phyloP scores from a whole-genome alignment of 2,113 vertebrate genomes.

The Dicrurus megarhynchus region DNA sequence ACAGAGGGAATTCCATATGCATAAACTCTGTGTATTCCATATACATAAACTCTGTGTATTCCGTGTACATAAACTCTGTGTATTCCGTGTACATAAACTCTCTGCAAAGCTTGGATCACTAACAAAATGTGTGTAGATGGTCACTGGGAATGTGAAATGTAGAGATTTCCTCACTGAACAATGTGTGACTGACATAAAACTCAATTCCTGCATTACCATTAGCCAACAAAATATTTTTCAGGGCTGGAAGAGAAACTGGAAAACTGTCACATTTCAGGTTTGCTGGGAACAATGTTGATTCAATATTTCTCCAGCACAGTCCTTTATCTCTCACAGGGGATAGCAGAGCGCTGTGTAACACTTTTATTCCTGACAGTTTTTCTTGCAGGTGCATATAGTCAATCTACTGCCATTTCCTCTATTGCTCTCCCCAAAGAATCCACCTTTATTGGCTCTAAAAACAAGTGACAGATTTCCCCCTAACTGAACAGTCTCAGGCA shows the following conservation, averaged over 20 bases:
- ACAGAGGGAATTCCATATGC: neutral
- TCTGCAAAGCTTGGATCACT: neutral
- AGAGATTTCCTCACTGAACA: neutral
- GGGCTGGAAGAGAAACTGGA: neutral
- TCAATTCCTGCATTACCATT: neutral
- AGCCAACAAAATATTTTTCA: neutral
- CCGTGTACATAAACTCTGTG: neutral
- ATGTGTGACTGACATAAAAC: neutral
- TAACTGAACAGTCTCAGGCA: neutral
- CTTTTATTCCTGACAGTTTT: conserved; percentile 36
- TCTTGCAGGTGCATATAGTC: conserved; percentile 20
- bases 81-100: neutral
- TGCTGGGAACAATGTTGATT: neutral
- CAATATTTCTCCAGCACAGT: neutral
- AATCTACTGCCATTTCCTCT: conserved; percentile 21
- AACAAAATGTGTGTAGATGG: neutral
- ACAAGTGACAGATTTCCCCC: neutral
- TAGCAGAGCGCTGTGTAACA: neutral
- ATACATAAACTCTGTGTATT: neutral
- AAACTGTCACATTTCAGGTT: neutral
- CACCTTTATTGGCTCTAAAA: conserved; percentile 27
- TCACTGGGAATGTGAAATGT: neutral
- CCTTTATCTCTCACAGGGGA: conserved; percentile 7
- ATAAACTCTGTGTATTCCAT: neutral
- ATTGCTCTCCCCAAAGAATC: neutral